Base-by-base conservation (phyloP, 2,888 invertebrate genomes). In the Exephanes ischioxanthus region DNA sequence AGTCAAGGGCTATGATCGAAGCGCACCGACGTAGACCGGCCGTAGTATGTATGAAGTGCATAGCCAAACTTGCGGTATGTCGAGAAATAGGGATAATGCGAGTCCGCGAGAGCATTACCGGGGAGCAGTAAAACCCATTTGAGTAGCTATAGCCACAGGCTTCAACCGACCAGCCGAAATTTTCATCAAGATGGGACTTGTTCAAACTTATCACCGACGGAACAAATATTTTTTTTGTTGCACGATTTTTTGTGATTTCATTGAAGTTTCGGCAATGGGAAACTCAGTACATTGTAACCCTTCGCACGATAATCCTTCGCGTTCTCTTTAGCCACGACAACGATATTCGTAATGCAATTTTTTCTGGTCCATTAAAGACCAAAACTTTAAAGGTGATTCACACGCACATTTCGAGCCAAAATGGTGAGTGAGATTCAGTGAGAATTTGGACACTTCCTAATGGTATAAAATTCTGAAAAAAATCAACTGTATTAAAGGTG, bases 1-100 rank as follows among this genome's bases (percentile, higher is more conserved):
- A 78, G 72, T 73, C 77, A 55, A 72, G 73, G 14, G 55, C 30
- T 53, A 76, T 82, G 71, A 85, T 82, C 79, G 79, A 79, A 85
- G 19, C 78, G 67, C 63, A 73, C 53, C 68, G 37, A 51, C 4
- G 58, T 58, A 19, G 58, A 48, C 58, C 68, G 30, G 33, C 14
- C 61, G 48, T 55, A 58, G 33, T n/a, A 16, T 58, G 22, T 16
- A 37, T 30, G 67, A 48, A 48, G 16, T 26, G 55, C 71, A 63
- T 53, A 77, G 51, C 9, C 33, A 66, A 80, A 77, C 71, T 77
- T 84, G 58, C 67, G 72, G 67, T 67, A 84, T 41, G 70, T 70
- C 67, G 45, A 58, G 58, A 58, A 58, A 58, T 9, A 22, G 26
- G 58, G 26, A 1, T 53, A 53, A 53, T 53, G n/a, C 53, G 53